Conservation (phyloP, 2,797 vertebrate genomes). For the Thunnus albacares region DNA sequence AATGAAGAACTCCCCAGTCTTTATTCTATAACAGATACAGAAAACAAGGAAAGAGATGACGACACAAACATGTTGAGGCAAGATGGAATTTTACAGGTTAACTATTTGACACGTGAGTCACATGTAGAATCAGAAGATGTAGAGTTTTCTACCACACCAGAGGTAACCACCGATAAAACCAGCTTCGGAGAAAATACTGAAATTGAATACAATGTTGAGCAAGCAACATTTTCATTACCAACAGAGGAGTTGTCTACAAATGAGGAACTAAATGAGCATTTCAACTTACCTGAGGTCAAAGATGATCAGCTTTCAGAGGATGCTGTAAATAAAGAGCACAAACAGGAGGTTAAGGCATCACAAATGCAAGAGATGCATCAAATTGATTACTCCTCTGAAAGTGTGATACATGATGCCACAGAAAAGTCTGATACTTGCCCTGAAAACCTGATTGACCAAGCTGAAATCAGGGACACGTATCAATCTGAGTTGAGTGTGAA, state of each 20-base stretch:
- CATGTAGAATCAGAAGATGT: conserved; percentile 17
- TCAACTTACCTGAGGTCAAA: background rate
- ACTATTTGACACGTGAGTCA: conserved; percentile 1
- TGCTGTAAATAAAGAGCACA: background rate
- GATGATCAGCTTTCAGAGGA: conserved; percentile 2
- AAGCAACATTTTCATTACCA: conserved; percentile 19
- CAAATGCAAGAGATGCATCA: conserved; percentile 15
- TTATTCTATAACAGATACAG: background rate
- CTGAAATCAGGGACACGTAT: conserved; percentile 6
- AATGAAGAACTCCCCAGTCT: background rate
- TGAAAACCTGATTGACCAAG: background rate
- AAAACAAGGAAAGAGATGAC: conserved; percentile 1
- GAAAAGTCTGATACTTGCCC: background rate
- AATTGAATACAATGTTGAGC: conserved; percentile 1
- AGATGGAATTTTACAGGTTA: conserved; percentile 11
- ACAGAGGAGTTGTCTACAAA: conserved; percentile 30
- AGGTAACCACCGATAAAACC: conserved; percentile 28
- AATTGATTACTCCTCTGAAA: background rate
- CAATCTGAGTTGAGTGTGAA: background rate
- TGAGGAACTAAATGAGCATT: conserved; percentile 26
- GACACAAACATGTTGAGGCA: conserved; percentile 9
- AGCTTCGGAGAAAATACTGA: background rate
- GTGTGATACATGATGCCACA: background rate
- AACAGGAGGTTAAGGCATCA: background rate
- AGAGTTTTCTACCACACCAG: conserved; percentile 10